Conservation (phyloP, 2,113 vertebrate species). For the Gymnobelideus leadbeateri region DNA sequence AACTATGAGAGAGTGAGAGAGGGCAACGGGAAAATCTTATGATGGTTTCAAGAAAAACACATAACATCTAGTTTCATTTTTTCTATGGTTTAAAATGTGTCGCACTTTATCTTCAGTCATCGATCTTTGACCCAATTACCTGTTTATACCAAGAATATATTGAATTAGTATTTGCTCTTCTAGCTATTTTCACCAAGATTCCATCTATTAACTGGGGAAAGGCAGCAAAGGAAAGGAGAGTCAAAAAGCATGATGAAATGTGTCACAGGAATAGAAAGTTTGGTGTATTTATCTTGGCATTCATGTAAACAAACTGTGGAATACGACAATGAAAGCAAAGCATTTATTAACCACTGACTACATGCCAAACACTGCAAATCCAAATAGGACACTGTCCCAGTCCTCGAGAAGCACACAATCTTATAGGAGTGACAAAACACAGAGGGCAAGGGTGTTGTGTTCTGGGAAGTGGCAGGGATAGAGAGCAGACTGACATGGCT, state of each 20-base stretch:
- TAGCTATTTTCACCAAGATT: conserved; percentile 5
- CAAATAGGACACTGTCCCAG: not conserved
- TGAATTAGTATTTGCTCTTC: not conserved
- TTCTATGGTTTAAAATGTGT: conserved; percentile 8
- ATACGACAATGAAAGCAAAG: not conserved
- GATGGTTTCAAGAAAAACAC: conserved; percentile 43
- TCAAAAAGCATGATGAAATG: not conserved
- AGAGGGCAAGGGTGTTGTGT: not conserved
- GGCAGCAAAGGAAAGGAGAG: not conserved
- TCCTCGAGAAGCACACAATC: not conserved
- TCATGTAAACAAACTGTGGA: not conserved
- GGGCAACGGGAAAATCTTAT: conserved; percentile 7
- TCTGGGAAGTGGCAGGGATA: not conserved
- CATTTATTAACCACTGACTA: not conserved
- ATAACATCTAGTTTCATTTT: conserved; percentile 28
- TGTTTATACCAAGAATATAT: not conserved
- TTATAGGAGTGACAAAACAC: not conserved
- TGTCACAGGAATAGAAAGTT: not conserved
- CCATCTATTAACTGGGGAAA: not conserved
- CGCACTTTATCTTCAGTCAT: conserved; percentile 17
- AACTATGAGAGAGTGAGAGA: not conserved
- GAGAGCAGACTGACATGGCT: not conserved
- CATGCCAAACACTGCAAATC: not conserved
- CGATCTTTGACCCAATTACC: conserved; percentile 15
- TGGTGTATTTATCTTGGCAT: not conserved